These are phyloP conservation scores for Heloderma charlesbogerti DNA, from an alignment of 2,113 vertebrate species.

Conservation along the genomic window DNA sequence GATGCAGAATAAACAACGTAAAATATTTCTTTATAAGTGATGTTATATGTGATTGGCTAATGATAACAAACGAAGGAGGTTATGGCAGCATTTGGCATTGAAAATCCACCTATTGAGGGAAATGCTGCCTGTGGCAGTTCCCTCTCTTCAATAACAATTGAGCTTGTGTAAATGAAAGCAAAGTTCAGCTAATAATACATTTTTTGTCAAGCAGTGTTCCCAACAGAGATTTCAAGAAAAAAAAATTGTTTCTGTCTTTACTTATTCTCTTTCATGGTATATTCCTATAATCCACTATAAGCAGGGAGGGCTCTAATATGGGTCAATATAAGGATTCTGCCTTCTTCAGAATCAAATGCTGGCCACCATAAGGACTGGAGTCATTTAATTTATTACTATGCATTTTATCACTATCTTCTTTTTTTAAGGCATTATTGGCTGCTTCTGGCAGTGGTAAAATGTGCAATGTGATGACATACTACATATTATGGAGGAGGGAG, in stretches of 20 bases:
- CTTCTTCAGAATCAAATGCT: background rate
- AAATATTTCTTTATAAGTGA: background rate
- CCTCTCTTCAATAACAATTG: background rate
- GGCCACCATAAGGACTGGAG: background rate
- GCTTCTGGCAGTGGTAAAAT: background rate
- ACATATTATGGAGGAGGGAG: background rate
- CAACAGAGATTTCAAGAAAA: background rate
- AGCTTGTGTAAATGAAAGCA: background rate
- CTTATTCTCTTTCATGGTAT: background rate
- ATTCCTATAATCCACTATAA: background rate
- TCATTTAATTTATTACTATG: background rate
- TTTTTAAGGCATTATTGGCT: background rate
- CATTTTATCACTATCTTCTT: background rate
- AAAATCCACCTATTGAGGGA: background rate
- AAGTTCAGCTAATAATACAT: background rate
- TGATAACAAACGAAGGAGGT: background rate
- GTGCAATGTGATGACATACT: background rate
- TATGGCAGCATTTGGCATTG: background rate
- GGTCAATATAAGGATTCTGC: too few species aligned
- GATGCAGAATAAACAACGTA: background rate
- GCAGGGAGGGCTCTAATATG: background rate
- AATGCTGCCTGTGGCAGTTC: background rate
- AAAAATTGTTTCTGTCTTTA: background rate
- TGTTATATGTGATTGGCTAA: background rate
- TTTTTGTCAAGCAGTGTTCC: background rate